Evolutionary conservation across 1,140 invertebrate species (phyloP), one percentile per base, ranked within the genome.

Genomic region (Hesperophylax magnus): DNA sequence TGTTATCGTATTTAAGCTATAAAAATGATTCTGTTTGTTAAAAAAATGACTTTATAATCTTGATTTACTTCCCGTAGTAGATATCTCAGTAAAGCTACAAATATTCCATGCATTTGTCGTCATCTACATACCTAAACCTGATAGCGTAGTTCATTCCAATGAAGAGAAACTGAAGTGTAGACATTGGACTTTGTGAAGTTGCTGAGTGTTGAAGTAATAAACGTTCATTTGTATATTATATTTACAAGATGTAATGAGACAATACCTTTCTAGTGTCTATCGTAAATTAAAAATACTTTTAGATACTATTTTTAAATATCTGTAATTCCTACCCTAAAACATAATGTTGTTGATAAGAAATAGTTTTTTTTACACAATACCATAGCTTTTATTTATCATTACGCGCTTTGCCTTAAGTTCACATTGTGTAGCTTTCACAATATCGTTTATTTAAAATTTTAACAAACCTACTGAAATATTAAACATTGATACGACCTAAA

Each of bases 251-350:
- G 79, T 84, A 80, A 81, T 82, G 83, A 84, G 83, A 84, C 83
- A 84, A 84, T 84, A 84, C 83, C 83, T 84, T 84, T 84, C 80
- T 84, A 84, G 83, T 78, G 65, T 84, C 83, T 84, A 84, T 82
- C 79, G 78, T 80, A 78, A 81, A 81, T 77, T 84, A 76, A 79
- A 81, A 74, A 77, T 79, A 81, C 60, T 81, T 84, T 84, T 84
- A 83, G 78, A 79, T 84, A 81, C 79, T 84, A 84, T 79, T 78
- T 80, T 81, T 81, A 80, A 80, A 81, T 83, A 84, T 77, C 82
- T 84, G 65, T 81, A 83, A 83, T 75, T 81, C 76, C 78, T 78
- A 72, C 58, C 34, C 58, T 67, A 54, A 75, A 61, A 61, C 67
- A 71, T 61, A 72, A 72, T 72, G 69, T 72, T 53, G 69, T 72